A percentile compares a stretch with the other conserved stretches of the same genome.
These are phyloP conservation scores for Beaufortia kweichowensis DNA, from an alignment of 2,113 vertebrate genomes.

Conservation along the genomic window DNA sequence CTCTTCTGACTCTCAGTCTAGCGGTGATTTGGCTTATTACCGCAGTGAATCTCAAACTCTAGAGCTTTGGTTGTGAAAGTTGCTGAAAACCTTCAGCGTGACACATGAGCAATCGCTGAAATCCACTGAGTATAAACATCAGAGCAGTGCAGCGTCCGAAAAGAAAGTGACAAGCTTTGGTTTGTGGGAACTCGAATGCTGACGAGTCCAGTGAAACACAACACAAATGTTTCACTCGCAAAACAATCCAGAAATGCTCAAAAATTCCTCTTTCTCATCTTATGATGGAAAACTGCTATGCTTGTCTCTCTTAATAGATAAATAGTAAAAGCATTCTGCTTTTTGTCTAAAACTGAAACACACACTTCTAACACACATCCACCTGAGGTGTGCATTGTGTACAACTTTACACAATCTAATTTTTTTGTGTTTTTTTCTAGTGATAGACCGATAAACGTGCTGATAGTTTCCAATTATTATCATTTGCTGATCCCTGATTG, in stretches of 20 bases:
- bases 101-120: not conserved
- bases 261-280: not conserved
- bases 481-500: too few species aligned
- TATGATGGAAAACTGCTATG: not conserved
- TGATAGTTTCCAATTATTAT: too few species aligned
- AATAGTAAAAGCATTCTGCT: not conserved
- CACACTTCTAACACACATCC: not conserved
- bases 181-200: conserved; percentile 38
- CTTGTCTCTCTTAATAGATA: not conserved
- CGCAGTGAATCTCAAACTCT: conserved; percentile 46
- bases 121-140: conserved; percentile 29
- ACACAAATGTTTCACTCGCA: not conserved
- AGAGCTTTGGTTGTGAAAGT: conserved; percentile 64
- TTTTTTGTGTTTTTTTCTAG: conserved; percentile 49
- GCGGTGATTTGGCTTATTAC: conserved; percentile 66
- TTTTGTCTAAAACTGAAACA: not conserved
- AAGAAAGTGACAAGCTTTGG: conserved; percentile 57
- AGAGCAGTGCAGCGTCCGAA: not conserved
- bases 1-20: conserved; percentile 48
- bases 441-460: conserved; percentile 1
- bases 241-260: not conserved
- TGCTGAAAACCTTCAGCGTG: conserved; percentile 14
- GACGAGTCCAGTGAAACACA: not conserved
- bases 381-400: conserved; percentile 41
- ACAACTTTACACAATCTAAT: conserved; percentile 28